These are phyloP conservation scores for Bufotes viridis DNA, from an alignment of 2,797 vertebrate genomes.

Conservation along the genomic window DNA sequence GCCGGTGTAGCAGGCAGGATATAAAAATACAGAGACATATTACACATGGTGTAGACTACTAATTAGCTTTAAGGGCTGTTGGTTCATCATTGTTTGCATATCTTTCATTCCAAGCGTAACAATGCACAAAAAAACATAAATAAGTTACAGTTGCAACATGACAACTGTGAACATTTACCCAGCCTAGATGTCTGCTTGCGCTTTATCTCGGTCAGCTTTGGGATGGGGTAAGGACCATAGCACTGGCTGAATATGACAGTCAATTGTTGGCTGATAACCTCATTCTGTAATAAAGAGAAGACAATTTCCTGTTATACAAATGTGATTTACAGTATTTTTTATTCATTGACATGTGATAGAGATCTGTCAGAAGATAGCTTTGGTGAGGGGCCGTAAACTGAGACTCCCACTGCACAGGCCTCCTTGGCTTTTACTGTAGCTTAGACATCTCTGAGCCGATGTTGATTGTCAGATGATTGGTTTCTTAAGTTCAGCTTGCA, in stretches of 20 bases:
- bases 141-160: not conserved
- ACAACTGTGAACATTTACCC: constrained; percentile 70
- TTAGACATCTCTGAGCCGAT: not conserved
- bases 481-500: not conserved
- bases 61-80: not conserved
- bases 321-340: not conserved
- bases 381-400: not conserved
- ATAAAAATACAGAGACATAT: not conserved
- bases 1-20: not conserved
- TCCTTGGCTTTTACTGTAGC: not conserved
- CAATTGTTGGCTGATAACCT: constrained; percentile 83
- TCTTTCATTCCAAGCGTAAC: not conserved
- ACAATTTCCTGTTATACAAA: constrained; percentile 21
- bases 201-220: constrained; percentile 81
- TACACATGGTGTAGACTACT: not conserved
- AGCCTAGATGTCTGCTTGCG: constrained; percentile 80
- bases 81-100: not conserved
- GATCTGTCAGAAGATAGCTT: not conserved
- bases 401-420: not conserved
- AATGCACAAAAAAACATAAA: constrained; percentile 8
- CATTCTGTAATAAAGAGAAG: constrained; percentile 73
- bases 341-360: not conserved
- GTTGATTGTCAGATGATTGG: not conserved
- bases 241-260: constrained; percentile 83
- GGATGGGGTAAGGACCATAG: constrained; percentile 83